These are phyloP conservation scores for Misgurnus anguillicaudatus DNA, from an alignment of 2,113 vertebrate genomes.

Conservation along the genomic window DNA sequence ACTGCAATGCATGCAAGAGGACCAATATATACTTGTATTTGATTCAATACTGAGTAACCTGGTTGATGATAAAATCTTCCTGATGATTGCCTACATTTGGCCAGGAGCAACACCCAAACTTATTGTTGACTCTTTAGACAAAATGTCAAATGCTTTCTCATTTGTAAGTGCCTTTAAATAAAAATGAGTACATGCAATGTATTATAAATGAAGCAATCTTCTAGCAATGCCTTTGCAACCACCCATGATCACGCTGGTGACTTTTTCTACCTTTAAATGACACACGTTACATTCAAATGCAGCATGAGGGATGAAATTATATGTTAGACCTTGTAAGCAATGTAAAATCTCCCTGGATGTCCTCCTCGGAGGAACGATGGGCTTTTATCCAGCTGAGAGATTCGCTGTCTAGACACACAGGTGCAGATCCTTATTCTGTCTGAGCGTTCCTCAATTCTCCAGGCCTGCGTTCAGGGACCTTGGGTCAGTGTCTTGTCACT, in stretches of 20 bases:
- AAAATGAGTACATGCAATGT: too few relatives aligned
- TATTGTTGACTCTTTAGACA: too few relatives aligned
- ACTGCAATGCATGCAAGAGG: too few relatives aligned
- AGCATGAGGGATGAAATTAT: not conserved
- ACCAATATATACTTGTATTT: too few relatives aligned
- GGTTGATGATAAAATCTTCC: too few relatives aligned
- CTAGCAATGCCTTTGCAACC: not conserved
- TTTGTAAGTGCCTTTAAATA: too few relatives aligned
- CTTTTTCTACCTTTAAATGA: not conserved
- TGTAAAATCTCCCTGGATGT: not conserved
- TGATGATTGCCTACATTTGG: too few relatives aligned
- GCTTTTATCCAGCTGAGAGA: conserved; percentile 9
- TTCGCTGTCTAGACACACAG: conserved; percentile 26
- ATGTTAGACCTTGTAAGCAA: not conserved
- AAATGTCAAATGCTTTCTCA: too few relatives aligned
- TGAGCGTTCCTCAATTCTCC: not conserved
- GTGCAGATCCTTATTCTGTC: conserved; percentile 10
- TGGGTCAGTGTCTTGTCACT: conserved; percentile 53
- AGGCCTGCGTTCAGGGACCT: not conserved
- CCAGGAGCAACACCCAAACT: too few relatives aligned
- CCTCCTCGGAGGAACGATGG: not conserved
- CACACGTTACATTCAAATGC: not conserved
- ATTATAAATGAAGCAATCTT: too few relatives aligned
- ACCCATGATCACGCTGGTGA: not conserved
- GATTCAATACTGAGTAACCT: too few relatives aligned